phyloP scores from a whole-genome alignment of 2,888 invertebrate species.

The Clistopyga incitator region DNA sequence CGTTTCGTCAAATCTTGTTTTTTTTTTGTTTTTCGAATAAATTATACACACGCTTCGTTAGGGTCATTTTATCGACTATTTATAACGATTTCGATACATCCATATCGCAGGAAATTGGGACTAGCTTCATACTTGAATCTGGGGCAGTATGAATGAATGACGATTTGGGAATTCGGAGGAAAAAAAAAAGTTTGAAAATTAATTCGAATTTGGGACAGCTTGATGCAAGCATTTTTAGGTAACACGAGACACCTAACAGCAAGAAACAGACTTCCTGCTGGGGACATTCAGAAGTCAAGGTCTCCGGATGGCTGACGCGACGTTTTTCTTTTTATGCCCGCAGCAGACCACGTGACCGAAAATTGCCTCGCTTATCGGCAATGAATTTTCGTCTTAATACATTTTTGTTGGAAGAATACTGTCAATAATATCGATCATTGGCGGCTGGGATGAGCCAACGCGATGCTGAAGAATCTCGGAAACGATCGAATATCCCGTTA shows the following conservation, averaged over 20 bases:
- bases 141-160: neutral
- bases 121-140: slow-evolving; percentile 25
- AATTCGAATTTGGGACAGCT: slow-evolving; percentile 35
- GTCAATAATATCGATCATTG: slow-evolving; percentile 44
- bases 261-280: slow-evolving; percentile 14
- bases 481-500: slow-evolving; percentile 17
- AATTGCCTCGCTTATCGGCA: slow-evolving; percentile 53
- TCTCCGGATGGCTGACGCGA: slow-evolving; percentile 21
- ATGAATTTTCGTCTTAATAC: neutral
- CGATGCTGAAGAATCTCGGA: neutral
- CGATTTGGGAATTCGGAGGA: slow-evolving; percentile 8
- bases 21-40: neutral
- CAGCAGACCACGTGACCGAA: slow-evolving; percentile 29
- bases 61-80: slow-evolving; percentile 16
- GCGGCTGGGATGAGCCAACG: slow-evolving; percentile 15
- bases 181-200: neutral
- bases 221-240: slow-evolving; percentile 51
- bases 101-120: neutral
- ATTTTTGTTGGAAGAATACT: slow-evolving; percentile 37
- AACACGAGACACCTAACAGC: slow-evolving; percentile 20
- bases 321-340: slow-evolving; percentile 9
- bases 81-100: slow-evolving; percentile 14
- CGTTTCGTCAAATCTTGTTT: neutral
- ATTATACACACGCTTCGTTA: slow-evolving; percentile 2
- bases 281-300: slow-evolving; percentile 13